phyloP scores from a whole-genome alignment of 2,797 vertebrate species.

The Scyliorhinus canicula region DNA sequence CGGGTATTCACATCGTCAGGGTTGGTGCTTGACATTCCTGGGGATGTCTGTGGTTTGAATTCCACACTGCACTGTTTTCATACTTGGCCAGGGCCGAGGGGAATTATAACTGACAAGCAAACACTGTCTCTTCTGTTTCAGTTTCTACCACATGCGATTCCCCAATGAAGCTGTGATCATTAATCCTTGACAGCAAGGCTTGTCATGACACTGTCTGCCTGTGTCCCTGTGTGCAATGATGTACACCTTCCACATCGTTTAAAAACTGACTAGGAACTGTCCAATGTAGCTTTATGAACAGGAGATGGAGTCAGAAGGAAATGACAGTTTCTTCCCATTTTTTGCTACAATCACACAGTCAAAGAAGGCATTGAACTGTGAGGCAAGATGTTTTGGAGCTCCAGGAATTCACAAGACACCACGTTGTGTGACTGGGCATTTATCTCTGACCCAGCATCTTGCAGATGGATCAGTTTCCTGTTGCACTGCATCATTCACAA shows the following conservation, averaged over 20 bases:
- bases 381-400: neutral
- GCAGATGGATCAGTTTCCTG: neutral
- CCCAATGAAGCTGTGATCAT: slow-evolving; percentile 1
- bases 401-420: neutral
- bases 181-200: neutral
- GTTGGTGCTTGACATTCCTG: neutral
- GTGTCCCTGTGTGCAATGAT: neutral
- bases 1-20: neutral
- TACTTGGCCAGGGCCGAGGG: neutral
- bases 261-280: neutral
- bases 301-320: neutral
- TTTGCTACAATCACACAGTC: neutral
- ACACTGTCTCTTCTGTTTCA: neutral
- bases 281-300: neutral
- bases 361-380: neutral
- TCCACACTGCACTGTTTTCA: neutral
- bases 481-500: neutral
- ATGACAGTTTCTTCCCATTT: neutral
- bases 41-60: neutral
- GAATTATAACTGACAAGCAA: neutral
- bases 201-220: neutral
- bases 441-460: neutral
- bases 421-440: neutral
- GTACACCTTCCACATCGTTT: neutral
- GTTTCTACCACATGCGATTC: neutral